Base-by-base conservation (phyloP, 2,888 invertebrate genomes). In the Xylophagus ater region DNA sequence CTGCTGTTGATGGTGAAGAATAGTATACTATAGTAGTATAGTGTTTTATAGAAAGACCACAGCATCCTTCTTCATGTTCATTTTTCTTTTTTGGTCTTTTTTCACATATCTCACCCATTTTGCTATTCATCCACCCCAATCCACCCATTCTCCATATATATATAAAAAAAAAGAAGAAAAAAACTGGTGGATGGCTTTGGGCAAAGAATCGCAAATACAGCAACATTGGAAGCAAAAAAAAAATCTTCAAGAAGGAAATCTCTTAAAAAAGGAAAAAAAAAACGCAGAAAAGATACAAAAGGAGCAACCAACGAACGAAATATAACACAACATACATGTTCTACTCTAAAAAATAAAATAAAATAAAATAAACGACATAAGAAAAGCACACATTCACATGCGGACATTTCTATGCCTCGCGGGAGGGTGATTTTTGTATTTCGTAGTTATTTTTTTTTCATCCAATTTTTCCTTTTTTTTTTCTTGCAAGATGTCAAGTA, bases 271-370 rank as follows among this genome's bases (percentile, higher is more conserved):
- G 28, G 12, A 31, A 31, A 37, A 31, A 37, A 31, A 37, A 37
- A 37, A 37, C 30, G 30, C 31, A 31, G 31, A 37, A 37, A 37
- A 37, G 37, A 37, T 31, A 37, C 37, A 24, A 31, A 37, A 37
- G 31, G 30, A 37, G 23, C 37, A 37, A 31, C 37, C 30, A 31
- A n/a, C n/a, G n/a, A n/a, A n/a, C n/a, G n/a, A n/a, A n/a, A n/a
- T n/a, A n/a, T n/a, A n/a, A n/a, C n/a, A n/a, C n/a, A n/a, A 23
- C 23, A 23, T 23, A 23, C 23, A 9, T 23, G 7, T 23, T 23
- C 23, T 23, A 23, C 23, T 12, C 13, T 15, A 30, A 30, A 14
- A 30, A 15, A 8, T 4, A 15, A 30, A 30, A 30, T 14, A 14
- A 30, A 30, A 10, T 15, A 30, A 13, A 12, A 30, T 14, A 6